These are phyloP conservation scores for Tragelaphus imberbis DNA, from an alignment of 2,113 vertebrate genomes.

Conservation along the genomic window DNA sequence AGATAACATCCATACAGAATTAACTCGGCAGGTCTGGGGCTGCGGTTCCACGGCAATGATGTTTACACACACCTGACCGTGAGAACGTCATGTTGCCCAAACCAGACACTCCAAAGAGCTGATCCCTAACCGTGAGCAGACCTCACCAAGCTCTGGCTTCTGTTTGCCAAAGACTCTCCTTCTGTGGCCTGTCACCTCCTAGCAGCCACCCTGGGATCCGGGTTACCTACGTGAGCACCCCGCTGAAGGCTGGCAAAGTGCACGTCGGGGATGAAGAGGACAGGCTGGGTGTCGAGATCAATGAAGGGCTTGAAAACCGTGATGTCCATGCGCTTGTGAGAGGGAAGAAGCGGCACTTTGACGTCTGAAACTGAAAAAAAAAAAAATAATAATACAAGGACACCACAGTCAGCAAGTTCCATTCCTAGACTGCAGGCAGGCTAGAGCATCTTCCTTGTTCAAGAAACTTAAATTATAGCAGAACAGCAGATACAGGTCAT, in stretches of 20 bases:
- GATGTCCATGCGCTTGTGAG: constrained; percentile 91
- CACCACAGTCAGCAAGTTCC: background rate
- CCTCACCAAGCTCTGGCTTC: background rate
- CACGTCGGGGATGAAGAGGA: constrained; percentile 97
- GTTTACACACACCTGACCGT: rapidly evolving
- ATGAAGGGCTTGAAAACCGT: constrained; percentile 94
- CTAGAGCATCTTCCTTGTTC: no score
- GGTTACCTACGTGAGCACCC: constrained; percentile 86
- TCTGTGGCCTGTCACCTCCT: rapidly evolving
- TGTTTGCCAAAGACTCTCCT: background rate
- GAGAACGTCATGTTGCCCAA: rapidly evolving
- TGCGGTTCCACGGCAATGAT: rapidly evolving
- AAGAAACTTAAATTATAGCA: background rate
- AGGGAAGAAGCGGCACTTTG: constrained; percentile 90
- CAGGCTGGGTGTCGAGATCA: constrained; percentile 94
- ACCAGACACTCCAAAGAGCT: background rate
- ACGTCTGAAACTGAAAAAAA: constrained; percentile 84
- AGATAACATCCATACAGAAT: background rate
- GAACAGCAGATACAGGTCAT: background rate
- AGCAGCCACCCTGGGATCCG: rapidly evolving
- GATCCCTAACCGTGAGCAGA: background rate
- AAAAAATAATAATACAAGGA: background rate
- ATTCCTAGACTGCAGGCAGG: background rate
- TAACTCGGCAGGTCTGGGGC: rapidly evolving
- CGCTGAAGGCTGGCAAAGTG: constrained; percentile 95